Evolutionary conservation across 2,113 vertebrate species (phyloP).

Genomic region (Tragelaphus strepsiceros): DNA sequence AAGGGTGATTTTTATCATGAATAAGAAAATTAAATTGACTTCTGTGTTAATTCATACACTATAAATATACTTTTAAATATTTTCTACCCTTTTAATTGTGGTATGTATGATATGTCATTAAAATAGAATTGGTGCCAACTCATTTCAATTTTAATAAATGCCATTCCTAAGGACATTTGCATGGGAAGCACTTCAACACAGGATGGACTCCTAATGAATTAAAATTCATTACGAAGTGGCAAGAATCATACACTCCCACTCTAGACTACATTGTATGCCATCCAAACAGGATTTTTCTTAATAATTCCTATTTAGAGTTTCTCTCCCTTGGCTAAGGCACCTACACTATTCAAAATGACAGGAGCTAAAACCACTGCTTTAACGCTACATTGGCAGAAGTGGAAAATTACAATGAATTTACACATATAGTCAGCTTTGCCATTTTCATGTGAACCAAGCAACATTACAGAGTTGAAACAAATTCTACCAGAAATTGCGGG

Average conservation of each 20-base stretch:
- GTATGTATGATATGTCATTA: neutral
- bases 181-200: neutral
- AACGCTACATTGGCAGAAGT: constrained; percentile 13
- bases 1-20: constrained; percentile 14
- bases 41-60: constrained; percentile 1
- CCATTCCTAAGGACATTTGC: constrained; percentile 4
- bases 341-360: constrained; percentile 32
- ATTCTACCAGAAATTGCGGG: constrained; percentile 10
- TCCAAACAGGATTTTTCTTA: neutral
- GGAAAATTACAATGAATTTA: constrained; percentile 46
- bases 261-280: neutral
- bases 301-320: constrained; percentile 29
- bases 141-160: constrained; percentile 12
- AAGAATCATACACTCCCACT: neutral
- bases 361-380: constrained; percentile 9
- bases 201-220: constrained; percentile 15
- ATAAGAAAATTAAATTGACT: neutral
- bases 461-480: neutral
- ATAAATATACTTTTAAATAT: constrained; percentile 25
- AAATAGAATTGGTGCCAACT: constrained; percentile 1
- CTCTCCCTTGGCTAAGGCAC: constrained; percentile 13
- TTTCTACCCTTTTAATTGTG: neutral
- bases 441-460: constrained; percentile 24
- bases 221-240: neutral
- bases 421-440: neutral